Conservation (phyloP, 2,888 invertebrate genomes). For the Troglohyphantes excavatus region DNA sequence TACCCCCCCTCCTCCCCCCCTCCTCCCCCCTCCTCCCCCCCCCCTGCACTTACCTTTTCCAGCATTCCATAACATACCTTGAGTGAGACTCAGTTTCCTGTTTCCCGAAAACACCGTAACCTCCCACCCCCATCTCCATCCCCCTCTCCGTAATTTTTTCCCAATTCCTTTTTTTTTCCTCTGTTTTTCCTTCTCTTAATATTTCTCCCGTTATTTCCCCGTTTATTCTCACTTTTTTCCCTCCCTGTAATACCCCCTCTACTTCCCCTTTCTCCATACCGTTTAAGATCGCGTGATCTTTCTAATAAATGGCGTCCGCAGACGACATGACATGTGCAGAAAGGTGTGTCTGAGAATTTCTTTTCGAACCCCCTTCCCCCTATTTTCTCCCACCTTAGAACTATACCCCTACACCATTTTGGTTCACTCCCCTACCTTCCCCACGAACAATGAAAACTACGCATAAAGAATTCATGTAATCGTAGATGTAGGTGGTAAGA, state of each 20-base stretch:
- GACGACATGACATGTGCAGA: conserved; percentile 60
- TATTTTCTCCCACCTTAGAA: background rate
- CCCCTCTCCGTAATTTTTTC: background rate
- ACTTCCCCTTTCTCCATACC: no score
- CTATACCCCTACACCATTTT: background rate
- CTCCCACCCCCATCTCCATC: background rate
- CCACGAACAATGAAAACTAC: conserved; percentile 15
- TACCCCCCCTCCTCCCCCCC: no score
- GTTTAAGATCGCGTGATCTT: conserved; percentile 61
- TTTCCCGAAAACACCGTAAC: conserved; percentile 13
- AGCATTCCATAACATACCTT: background rate
- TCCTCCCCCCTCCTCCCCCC: no score
- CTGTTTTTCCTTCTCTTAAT: conserved; percentile 34
- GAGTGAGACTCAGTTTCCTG: conserved; percentile 53
- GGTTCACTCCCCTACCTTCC: conserved; percentile 4
- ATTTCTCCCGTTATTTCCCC: background rate
- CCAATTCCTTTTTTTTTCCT: background rate
- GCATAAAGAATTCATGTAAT: conserved; percentile 57
- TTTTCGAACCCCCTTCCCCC: background rate
- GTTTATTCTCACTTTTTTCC: background rate
- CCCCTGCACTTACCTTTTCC: background rate
- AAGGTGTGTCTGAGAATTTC: conserved; percentile 55
- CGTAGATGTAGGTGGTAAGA: conserved; percentile 25
- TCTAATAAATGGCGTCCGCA: conserved; percentile 22
- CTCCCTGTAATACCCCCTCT: conserved; percentile 15